Evolutionary conservation across 2,113 vertebrate species (phyloP).

Genomic region (Phylloscopus whistleri): DNA sequence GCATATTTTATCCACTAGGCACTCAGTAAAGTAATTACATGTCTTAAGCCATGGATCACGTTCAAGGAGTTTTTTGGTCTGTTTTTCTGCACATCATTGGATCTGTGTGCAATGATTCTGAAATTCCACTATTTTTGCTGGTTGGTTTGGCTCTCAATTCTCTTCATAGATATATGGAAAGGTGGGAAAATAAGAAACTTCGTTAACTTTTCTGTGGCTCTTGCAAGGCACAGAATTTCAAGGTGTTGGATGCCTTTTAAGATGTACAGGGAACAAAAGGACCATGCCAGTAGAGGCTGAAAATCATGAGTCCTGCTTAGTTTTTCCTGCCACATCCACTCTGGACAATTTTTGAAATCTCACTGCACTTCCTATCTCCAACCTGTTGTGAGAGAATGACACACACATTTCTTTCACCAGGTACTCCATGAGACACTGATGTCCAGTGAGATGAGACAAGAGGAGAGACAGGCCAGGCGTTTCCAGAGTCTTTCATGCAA

Average conservation of each 20-base stretch:
- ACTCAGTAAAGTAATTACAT: fast-evolving
- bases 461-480: too few species aligned
- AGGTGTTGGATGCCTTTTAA: background rate
- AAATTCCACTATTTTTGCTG: background rate
- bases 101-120: background rate
- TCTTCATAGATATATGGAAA: background rate
- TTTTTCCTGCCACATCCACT: background rate
- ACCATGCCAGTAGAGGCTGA: background rate
- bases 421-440: background rate
- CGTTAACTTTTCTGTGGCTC: background rate
- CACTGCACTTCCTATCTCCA: background rate
- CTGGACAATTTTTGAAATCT: background rate
- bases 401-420: fast-evolving
- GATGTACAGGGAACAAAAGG: background rate
- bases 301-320: background rate
- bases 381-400: fast-evolving
- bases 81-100: background rate
- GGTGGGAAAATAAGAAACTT: background rate
- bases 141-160: background rate
- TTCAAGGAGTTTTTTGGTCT: background rate
- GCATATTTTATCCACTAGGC: background rate
- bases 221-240: background rate
- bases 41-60: background rate
- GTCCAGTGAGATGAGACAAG: fast-evolving
- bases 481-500: background rate